Evolutionary conservation across 2,113 vertebrate genomes (phyloP).

Genomic region (Atherinomorus stipes): DNA sequence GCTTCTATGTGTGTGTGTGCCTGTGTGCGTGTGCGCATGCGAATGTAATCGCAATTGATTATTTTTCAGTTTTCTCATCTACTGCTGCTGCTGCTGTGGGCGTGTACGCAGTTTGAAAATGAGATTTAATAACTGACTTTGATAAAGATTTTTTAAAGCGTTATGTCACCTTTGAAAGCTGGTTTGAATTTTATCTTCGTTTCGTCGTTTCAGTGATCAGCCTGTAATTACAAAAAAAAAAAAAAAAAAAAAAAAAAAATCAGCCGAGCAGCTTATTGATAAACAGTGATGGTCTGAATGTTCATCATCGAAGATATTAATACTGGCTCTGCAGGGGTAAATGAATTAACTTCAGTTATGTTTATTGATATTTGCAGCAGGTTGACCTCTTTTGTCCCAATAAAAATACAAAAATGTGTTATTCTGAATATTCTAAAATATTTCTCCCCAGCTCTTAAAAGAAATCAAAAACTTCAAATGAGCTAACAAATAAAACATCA

Average conservation of each 20-base stretch:
- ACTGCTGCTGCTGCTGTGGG: constrained; percentile 32
- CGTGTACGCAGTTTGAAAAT: constrained; percentile 23
- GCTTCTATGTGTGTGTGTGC: neutral
- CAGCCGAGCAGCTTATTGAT: neutral
- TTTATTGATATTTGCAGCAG: neutral
- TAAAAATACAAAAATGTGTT: neutral
- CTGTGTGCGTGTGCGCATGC: neutral
- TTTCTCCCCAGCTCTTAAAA: too few species aligned
- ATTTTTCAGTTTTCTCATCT: constrained; percentile 68
- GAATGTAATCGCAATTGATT: constrained; percentile 65
- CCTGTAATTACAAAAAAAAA: neutral
- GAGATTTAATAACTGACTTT: constrained; percentile 27
- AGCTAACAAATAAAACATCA: too few species aligned
- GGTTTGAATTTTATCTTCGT: neutral
- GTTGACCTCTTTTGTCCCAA: neutral
- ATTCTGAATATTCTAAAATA: too few species aligned
- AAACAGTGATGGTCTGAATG: neutral
- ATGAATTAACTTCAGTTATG: neutral
- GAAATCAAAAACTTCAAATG: too few species aligned
- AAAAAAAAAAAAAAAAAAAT: neutral
- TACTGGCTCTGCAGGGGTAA: neutral
- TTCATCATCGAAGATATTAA: neutral
- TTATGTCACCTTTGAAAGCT: constrained; percentile 5
- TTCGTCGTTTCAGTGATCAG: neutral
- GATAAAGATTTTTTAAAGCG: neutral